A percentile compares a stretch with the other conserved stretches of the same genome.
These are phyloP conservation scores for Campaea margaritaria DNA, from an alignment of 2,888 invertebrate genomes.

Conservation along the genomic window DNA sequence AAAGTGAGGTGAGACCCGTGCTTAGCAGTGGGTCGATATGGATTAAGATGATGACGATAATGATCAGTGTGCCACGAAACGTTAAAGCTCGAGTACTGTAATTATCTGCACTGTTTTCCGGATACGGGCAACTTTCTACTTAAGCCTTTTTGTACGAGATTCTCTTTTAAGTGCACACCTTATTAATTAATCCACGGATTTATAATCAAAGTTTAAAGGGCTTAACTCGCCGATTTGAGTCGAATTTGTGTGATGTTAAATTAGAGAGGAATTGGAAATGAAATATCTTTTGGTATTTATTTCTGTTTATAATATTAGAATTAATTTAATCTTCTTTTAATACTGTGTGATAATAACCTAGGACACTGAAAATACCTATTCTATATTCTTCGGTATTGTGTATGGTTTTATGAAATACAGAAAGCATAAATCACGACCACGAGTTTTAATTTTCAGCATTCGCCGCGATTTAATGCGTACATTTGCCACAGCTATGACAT, in stretches of 20 bases:
- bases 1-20: too few species aligned
- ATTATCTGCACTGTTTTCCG: constrained; percentile 33
- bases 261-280: constrained; percentile 21
- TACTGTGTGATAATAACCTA: too few species aligned
- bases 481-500: too few species aligned
- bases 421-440: neutral
- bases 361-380: too few species aligned
- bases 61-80: neutral
- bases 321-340: too few species aligned
- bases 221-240: constrained; percentile 48
- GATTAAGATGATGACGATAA: too few species aligned
- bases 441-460: too few species aligned
- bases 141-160: constrained; percentile 68
- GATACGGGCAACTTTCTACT: constrained; percentile 64
- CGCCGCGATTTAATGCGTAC: too few species aligned
- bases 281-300: constrained; percentile 6
- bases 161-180: constrained; percentile 70
- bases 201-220: constrained; percentile 61
- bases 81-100: constrained; percentile 12
- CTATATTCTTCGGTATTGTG: too few species aligned
- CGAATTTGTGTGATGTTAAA: constrained; percentile 46
- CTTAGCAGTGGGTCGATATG: too few species aligned
- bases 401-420: too few species aligned
- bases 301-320: neutral
- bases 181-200: constrained; percentile 73